A percentile compares a stretch with the other conserved stretches of the same genome.
Evolutionary conservation across 2,113 vertebrate genomes (phyloP).

Genomic region (Sardina pilchardus): DNA sequence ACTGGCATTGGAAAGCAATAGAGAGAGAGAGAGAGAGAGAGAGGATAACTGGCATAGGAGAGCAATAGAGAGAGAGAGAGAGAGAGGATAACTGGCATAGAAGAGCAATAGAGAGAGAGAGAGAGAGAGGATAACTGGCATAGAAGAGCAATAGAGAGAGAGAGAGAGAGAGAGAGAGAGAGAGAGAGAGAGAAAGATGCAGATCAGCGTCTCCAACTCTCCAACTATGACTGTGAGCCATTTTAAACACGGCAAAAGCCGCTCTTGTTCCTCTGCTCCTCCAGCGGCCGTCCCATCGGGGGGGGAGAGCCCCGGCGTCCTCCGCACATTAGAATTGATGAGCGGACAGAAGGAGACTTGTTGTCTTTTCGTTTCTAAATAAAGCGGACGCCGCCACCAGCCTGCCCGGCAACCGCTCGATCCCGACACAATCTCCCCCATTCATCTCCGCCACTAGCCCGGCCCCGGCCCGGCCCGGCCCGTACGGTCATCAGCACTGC

Average conservation of each 20-base stretch:
- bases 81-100: background rate
- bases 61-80: no score
- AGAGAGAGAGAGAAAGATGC: constrained; percentile 24
- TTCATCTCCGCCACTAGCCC: background rate
- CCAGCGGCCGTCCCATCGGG: background rate
- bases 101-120: background rate
- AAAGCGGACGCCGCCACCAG: constrained; percentile 3
- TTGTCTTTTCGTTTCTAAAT: constrained; percentile 1
- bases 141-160: background rate
- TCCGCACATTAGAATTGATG: constrained; percentile 21
- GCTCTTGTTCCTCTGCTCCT: constrained; percentile 20
- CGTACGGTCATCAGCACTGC: background rate
- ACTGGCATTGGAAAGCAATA: no score
- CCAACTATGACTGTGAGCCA: constrained; percentile 8
- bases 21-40: no score
- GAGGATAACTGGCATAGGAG: no score
- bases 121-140: background rate
- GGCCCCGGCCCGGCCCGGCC: background rate
- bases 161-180: background rate
- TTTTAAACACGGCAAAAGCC: constrained; percentile 18
- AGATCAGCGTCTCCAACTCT: background rate
- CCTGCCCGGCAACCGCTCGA: background rate
- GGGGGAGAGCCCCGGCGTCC: background rate
- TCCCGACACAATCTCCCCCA: background rate
- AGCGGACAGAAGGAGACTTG: background rate